Conservation (phyloP, 37 sponge, comb jelly and placozoan species). For the Cliona cf. orientalis region DNA sequence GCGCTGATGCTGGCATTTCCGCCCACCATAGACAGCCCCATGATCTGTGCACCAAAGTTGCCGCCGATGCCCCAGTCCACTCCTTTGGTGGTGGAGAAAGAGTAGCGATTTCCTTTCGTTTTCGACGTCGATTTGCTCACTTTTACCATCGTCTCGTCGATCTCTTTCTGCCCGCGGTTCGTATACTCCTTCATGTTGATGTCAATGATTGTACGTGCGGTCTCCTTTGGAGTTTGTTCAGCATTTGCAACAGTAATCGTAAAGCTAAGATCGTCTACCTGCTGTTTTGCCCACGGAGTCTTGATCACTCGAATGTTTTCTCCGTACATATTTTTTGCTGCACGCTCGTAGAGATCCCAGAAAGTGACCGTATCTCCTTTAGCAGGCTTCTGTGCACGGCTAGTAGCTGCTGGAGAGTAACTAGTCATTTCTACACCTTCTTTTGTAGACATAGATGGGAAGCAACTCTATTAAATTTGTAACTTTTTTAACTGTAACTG, state of each 20-base stretch:
- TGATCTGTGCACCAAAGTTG: slow-evolving; percentile 6
- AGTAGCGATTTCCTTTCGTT: slow-evolving; percentile 4
- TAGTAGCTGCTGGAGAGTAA: too few relatives aligned
- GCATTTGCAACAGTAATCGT: not conserved
- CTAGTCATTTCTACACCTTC: too few relatives aligned
- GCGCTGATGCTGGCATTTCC: not conserved
- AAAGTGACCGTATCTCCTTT: not conserved
- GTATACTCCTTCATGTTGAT: slow-evolving; percentile 22
- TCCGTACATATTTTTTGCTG: slow-evolving; percentile 16
- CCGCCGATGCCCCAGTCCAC: not conserved
- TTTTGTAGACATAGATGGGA: too few relatives aligned
- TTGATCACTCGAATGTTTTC: not conserved
- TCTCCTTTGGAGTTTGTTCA: not conserved
- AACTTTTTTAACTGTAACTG: too few relatives aligned
- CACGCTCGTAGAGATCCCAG: not conserved
- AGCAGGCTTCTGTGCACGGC: too few relatives aligned
- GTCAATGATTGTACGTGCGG: not conserved
- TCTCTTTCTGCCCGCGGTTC: not conserved
- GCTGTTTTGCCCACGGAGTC: not conserved
- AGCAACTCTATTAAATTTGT: too few relatives aligned
- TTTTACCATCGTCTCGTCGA: slow-evolving; percentile 5
- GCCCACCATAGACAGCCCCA: not conserved
- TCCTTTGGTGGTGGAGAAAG: slow-evolving; percentile 8
- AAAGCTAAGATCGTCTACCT: not conserved
- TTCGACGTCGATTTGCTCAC: not conserved